These are phyloP conservation scores for Chlamydotis undulata DNA, from an alignment of 2,113 vertebrate species.

Conservation along the genomic window DNA sequence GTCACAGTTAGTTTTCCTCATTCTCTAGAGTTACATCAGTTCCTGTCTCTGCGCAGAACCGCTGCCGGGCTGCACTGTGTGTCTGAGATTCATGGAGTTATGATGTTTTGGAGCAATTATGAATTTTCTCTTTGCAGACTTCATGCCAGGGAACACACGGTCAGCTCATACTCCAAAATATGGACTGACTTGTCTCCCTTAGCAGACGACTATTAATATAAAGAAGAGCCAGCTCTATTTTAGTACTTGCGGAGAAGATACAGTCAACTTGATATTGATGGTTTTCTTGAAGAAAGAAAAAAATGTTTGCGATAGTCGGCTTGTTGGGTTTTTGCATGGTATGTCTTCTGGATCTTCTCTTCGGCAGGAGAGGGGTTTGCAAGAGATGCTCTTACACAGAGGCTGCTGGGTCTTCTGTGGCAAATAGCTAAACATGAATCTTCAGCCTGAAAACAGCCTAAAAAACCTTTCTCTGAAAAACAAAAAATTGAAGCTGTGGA, in stretches of 20 bases:
- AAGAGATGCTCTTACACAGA: background rate
- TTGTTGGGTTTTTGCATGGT: background rate
- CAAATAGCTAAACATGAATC: background rate
- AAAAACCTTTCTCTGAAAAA: background rate
- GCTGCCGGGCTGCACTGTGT: background rate
- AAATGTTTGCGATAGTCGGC: background rate
- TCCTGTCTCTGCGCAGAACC: background rate
- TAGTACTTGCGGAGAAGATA: background rate
- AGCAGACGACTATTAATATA: background rate
- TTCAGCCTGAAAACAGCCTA: background rate
- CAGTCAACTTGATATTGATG: background rate
- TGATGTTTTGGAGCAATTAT: background rate
- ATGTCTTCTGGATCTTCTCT: background rate
- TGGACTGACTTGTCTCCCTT: background rate
- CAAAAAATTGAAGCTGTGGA: background rate
- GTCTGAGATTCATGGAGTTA: background rate
- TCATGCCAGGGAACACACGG: background rate
- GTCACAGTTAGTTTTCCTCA: background rate
- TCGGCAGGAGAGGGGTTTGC: background rate
- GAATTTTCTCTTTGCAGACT: background rate
- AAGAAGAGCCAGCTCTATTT: background rate
- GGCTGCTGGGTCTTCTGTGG: background rate
- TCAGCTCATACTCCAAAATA: background rate
- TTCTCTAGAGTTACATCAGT: background rate
- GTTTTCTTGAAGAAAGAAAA: background rate